These are phyloP conservation scores for Erebia ligea DNA, from an alignment of 2,888 invertebrate species.

Conservation along the genomic window DNA sequence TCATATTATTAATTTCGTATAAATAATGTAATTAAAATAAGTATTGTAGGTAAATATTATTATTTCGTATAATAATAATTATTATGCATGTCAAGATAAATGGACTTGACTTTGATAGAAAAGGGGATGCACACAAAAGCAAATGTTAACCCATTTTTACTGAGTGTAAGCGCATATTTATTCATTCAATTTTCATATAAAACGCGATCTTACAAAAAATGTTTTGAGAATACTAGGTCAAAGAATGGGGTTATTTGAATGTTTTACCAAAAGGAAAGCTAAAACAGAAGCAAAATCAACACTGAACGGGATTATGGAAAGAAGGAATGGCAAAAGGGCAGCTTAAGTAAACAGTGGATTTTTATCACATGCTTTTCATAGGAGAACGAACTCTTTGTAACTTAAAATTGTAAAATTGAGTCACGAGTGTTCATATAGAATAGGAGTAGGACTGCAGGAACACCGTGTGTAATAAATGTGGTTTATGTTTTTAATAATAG, in stretches of 20 bases:
- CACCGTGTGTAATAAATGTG: neutral
- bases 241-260: constrained; percentile 28
- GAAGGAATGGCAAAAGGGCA: constrained; percentile 28
- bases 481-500: no score
- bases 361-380: constrained; percentile 19
- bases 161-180: constrained; percentile 24
- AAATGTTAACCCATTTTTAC: constrained; percentile 31
- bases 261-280: constrained; percentile 29
- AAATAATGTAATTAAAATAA: no score
- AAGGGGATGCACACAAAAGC: constrained; percentile 23
- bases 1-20: no score
- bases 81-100: constrained; percentile 1
- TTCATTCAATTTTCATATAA: constrained; percentile 22
- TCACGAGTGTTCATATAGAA: neutral
- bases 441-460: neutral
- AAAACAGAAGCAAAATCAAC: constrained; percentile 26
- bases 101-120: constrained; percentile 1
- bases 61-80: no score
- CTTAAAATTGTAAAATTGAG: constrained; percentile 1
- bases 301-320: constrained; percentile 28
- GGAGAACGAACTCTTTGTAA: constrained; percentile 15
- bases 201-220: constrained; percentile 25
- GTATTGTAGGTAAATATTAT: no score
- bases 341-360: constrained; percentile 24
- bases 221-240: constrained; percentile 27